Evolutionary conservation across 2,113 vertebrate species (phyloP).

Genomic region (Rissa tridactyla): DNA sequence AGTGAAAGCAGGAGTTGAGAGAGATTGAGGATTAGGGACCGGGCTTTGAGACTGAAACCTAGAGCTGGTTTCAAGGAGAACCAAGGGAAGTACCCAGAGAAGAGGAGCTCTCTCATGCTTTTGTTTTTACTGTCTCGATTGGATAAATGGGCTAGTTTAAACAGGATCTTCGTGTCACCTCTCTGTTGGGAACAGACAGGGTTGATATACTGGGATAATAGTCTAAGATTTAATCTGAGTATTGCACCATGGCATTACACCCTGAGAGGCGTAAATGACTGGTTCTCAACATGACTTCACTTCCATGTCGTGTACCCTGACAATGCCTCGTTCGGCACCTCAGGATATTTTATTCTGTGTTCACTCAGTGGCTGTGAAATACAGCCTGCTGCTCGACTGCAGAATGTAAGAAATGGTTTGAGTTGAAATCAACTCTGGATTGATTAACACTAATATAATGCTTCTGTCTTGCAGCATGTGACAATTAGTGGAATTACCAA

Average conservation of each 20-base stretch:
- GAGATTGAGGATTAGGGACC: background rate
- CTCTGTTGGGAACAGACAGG: background rate
- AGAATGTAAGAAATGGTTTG: background rate
- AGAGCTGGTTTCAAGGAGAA: background rate
- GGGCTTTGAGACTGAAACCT: background rate
- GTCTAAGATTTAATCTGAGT: slow-evolving; percentile 16
- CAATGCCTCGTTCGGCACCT: fast-evolving
- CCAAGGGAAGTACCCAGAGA: background rate
- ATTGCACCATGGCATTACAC: slow-evolving; percentile 18
- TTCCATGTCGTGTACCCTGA: background rate
- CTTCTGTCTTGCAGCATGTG: background rate
- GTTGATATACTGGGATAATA: background rate
- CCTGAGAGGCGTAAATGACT: background rate
- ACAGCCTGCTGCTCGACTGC: background rate
- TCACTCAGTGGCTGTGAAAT: background rate
- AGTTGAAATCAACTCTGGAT: background rate
- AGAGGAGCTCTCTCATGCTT: background rate
- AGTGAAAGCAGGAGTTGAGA: background rate
- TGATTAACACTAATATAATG: background rate
- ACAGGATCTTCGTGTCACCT: background rate
- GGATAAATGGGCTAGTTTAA: slow-evolving; percentile 46
- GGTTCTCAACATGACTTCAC: background rate
- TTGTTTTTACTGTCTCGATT: slow-evolving; percentile 20
- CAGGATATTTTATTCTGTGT: background rate
- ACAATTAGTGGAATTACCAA: background rate